These are phyloP conservation scores for Brachyhypopomus occidentalis DNA, from an alignment of 2,113 vertebrate species.

Conservation along the genomic window DNA sequence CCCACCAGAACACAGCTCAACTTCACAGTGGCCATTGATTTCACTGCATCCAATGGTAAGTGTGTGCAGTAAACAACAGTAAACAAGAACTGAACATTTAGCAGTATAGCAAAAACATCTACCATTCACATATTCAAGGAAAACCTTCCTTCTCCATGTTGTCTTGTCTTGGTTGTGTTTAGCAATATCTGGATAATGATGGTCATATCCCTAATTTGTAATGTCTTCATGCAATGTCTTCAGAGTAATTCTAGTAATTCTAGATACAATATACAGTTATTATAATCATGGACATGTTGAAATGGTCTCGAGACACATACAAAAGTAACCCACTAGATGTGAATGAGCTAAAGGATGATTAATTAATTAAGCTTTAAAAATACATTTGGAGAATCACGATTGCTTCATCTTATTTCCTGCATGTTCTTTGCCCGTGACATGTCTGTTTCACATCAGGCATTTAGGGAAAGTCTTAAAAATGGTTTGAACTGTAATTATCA, in stretches of 20 bases:
- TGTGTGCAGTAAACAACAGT: neutral
- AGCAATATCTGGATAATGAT: too few species aligned
- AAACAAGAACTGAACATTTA: too few species aligned
- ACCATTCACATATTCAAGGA: neutral
- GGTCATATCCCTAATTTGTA: neutral
- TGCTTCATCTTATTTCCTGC: too few species aligned
- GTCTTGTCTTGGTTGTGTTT: too few species aligned
- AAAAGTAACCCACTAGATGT: neutral
- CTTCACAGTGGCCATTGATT: constrained; percentile 98
- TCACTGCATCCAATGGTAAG: constrained; percentile 98
- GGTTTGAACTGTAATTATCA: too few species aligned
- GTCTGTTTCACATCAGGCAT: neutral
- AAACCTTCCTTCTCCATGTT: too few species aligned
- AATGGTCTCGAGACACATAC: neutral
- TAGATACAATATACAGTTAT: neutral
- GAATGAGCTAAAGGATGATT: neutral
- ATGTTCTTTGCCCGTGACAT: neutral
- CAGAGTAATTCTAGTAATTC: neutral
- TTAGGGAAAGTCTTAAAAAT: too few species aligned
- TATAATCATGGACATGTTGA: constrained; percentile 1
- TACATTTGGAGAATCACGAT: too few species aligned
- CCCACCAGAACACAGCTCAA: constrained; percentile 90
- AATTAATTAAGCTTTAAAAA: constrained; percentile 27
- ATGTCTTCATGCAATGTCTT: neutral
- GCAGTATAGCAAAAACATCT: neutral